Conservation (phyloP, 2,113 vertebrate genomes). For the Rhizomys pruinosus region DNA sequence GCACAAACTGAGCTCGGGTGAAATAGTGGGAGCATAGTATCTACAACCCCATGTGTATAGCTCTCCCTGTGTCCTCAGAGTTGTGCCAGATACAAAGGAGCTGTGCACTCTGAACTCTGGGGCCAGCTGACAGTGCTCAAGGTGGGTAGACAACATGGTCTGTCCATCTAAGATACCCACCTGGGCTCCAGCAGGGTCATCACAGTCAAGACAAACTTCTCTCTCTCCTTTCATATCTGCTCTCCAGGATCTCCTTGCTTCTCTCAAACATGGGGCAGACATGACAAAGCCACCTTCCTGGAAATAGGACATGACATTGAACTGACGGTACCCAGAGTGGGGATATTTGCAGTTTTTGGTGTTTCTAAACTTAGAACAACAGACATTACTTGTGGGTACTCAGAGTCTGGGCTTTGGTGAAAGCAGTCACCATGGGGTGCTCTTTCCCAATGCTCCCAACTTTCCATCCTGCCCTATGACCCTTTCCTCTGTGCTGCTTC, state of each 20-base stretch:
- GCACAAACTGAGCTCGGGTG: not conserved
- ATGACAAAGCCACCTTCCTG: conserved; percentile 30
- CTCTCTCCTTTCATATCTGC: not conserved
- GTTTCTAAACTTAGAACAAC: not conserved
- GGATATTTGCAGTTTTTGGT: not conserved
- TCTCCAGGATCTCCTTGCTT: not conserved
- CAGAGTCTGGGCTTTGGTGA: not conserved
- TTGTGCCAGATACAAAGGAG: not conserved
- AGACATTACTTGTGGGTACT: not conserved
- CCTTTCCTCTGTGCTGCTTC: not conserved
- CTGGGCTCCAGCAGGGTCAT: not conserved
- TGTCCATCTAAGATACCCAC: not conserved
- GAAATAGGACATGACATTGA: not conserved
- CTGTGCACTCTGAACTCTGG: not conserved
- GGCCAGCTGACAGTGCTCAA: not conserved
- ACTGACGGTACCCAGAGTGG: not conserved
- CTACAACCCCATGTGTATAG: not conserved
- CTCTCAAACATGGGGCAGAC: not conserved
- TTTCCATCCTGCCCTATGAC: not conserved
- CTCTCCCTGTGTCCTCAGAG: not conserved
- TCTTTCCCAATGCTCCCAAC: not conserved
- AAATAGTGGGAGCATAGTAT: not conserved
- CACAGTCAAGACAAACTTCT: not conserved
- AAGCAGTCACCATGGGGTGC: not conserved
- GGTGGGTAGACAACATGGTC: not conserved